A percentile compares a stretch with the other conserved stretches of the same genome.
These are phyloP conservation scores for Triops longicaudatus DNA, from an alignment of 1,140 invertebrate species.

Conservation along the genomic window DNA sequence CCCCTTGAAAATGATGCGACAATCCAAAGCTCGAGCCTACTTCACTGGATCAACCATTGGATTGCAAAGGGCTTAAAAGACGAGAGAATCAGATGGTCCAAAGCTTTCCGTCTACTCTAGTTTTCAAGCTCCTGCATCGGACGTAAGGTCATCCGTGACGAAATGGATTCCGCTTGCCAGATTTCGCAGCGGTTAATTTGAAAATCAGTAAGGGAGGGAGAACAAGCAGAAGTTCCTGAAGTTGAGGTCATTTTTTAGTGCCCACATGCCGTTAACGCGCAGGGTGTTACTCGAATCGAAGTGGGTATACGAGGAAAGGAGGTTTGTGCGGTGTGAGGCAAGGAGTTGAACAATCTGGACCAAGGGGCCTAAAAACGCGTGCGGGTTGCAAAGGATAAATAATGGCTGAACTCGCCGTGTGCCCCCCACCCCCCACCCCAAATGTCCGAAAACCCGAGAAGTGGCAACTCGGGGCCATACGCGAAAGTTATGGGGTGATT, in stretches of 20 bases:
- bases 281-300: background rate
- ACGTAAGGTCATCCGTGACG: background rate
- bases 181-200: background rate
- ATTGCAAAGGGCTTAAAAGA: too few species aligned
- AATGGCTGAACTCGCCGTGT: background rate
- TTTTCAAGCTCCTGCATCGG: background rate
- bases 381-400: background rate
- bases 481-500: constrained; percentile 6
- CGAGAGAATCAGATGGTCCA: too few species aligned
- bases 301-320: background rate
- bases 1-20: too few species aligned
- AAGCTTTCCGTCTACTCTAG: background rate
- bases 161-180: background rate
- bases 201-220: background rate
- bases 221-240: background rate
- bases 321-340: background rate
- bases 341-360: background rate
- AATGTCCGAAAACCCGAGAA: background rate
- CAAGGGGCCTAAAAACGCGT: background rate
- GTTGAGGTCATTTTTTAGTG: constrained; percentile 12
- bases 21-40: too few species aligned
- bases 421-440: background rate
- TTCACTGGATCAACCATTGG: too few species aligned
- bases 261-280: background rate
- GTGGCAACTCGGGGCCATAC: background rate